Base-by-base conservation (phyloP, 2,113 vertebrate species). In the Cavia porcellus region DNA sequence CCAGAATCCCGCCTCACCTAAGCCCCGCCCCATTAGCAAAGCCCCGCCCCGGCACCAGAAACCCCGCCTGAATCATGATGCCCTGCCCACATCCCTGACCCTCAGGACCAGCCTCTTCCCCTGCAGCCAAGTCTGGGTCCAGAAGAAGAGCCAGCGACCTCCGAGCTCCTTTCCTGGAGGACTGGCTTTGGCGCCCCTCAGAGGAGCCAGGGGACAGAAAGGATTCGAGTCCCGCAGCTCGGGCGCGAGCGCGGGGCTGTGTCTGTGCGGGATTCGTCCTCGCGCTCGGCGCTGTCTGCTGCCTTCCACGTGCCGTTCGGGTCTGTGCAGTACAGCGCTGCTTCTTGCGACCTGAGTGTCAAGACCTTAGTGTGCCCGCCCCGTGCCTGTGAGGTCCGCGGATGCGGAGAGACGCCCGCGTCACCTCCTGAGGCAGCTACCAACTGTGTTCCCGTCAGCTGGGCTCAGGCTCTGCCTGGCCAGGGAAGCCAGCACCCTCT, bases 231-330 rank as follows among this genome's bases (percentile, higher is more conserved):
- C 15, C 70, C 61, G 17, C n/a, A 35, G 24, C 11, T 19, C 45
- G 6, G 9, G 52, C 47, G 14, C 0, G 32, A 11, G 47, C 50
- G 22, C 14, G 47, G 24, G 75, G 28, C 30, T 19, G 3, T 35
- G 77, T 50, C 77, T 15, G 3, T 50, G 14, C 11, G 14, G 28
- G 17, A 13, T 13, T 0, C 32, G 30, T 80, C 77, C 42, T 38
- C 1, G 38, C 14, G 38, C 86, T 7, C 22, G 10, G 30, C 7
- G 59, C 3, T 13, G 6, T 32, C 20, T 1, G 50, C 19, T 42
- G 35, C 28, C 25, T 30, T 35, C 62, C 0, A 8, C 11, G 52
- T 8, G 3, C 24, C 38, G 0, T 5, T 22, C 15, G 3, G 17
- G 4, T 7, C 15, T 28, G 47, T 13, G n/a, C 55, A 7, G 32